Evolutionary conservation across 2,797 vertebrate genomes (phyloP).

Genomic region (Phataginus tetradactyla): DNA sequence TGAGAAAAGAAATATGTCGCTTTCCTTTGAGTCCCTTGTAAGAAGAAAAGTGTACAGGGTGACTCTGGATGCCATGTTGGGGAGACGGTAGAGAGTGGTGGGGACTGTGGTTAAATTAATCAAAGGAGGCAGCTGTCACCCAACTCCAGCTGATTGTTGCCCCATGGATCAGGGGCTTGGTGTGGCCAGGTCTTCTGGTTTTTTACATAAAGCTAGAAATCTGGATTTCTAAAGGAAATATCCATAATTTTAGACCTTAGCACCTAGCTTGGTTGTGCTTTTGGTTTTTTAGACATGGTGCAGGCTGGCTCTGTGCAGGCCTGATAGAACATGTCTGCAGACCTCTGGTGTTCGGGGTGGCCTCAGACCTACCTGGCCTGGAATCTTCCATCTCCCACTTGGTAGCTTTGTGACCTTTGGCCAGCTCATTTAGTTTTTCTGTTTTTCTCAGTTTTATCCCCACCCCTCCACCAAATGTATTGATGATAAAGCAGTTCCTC

Average conservation of each 20-base stretch:
- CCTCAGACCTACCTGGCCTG: background rate
- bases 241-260: background rate
- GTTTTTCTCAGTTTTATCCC: background rate
- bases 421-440: background rate
- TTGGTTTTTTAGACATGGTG: background rate
- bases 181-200: background rate
- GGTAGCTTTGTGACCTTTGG: background rate
- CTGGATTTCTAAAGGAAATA: background rate
- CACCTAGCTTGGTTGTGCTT: background rate
- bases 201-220: background rate
- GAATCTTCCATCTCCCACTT: background rate
- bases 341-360: background rate
- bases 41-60: background rate
- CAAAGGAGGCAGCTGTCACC: background rate
- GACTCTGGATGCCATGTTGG: accelerated
- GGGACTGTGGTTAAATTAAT: background rate
- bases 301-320: accelerated
- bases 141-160: background rate
- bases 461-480: background rate
- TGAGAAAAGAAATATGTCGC: background rate
- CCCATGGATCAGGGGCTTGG: accelerated
- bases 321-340: accelerated
- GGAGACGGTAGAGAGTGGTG: background rate
- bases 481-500: background rate
- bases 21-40: background rate